Evolutionary conservation across 2,888 invertebrate genomes (phyloP).

Genomic region (Dione juno): DNA sequence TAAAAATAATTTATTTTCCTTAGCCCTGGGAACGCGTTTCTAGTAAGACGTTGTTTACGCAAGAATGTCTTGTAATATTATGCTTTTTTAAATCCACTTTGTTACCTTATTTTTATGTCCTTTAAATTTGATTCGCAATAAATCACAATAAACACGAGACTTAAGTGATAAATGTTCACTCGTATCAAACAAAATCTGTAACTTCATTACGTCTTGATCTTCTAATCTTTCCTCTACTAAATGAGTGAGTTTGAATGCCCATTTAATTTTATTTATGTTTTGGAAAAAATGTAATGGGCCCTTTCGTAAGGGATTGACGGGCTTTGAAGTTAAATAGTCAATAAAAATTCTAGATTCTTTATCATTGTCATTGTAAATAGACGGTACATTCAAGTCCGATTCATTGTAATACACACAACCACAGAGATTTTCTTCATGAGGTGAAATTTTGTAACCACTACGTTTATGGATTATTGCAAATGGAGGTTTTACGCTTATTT

Average conservation of each 20-base stretch:
- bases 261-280: constrained; percentile 75
- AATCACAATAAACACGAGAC: constrained; percentile 69
- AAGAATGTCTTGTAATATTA: no score
- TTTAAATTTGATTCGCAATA: constrained; percentile 71
- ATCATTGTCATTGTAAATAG: constrained; percentile 58
- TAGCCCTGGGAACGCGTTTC: no score
- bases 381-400: constrained; percentile 64
- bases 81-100: not conserved
- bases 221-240: constrained; percentile 68
- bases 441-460: constrained; percentile 64
- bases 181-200: constrained; percentile 75
- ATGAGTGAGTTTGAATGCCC: constrained; percentile 70
- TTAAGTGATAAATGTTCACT: constrained; percentile 70
- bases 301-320: constrained; percentile 63
- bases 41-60: no score
- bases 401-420: constrained; percentile 71
- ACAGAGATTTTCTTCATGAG: constrained; percentile 65
- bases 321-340: constrained; percentile 69
- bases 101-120: constrained; percentile 75
- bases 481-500: constrained; percentile 75
- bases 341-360: constrained; percentile 61
- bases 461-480: constrained; percentile 75
- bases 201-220: constrained; percentile 74
- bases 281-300: constrained; percentile 70
- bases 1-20: no score